Evolutionary conservation across 1,140 invertebrate species (phyloP), one percentile per base, ranked within the genome.

Genomic region (Drosophila tropicalis): DNA sequence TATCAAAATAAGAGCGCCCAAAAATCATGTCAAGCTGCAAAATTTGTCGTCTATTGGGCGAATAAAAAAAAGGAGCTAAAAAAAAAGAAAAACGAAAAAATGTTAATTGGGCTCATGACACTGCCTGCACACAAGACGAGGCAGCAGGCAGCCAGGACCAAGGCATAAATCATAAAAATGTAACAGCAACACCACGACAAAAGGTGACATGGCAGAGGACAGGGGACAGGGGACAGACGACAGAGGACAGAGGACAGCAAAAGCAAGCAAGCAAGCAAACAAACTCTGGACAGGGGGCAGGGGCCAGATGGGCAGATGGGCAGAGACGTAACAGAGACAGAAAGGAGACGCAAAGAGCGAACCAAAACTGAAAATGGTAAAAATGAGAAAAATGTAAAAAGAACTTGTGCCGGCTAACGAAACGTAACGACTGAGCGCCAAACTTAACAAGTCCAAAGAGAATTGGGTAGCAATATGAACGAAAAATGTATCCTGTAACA

Each of bases 91-190:
- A 76, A 71, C 51, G 73, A 76, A 64, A 76, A 87, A 87, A 87
- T 87, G 83, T 87, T 87, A 87, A 87, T 87, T 87, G 83, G 83
- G 83, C 79, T 87, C 83, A 72, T 87, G 79, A 87, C 83, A 87
- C 83, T 82, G 79, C 69, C 44, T 22, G 44, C 3, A 51, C 44
- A 51, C 17, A 22, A 19, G 44, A 51, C 44, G 17, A 51, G 19
- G 17, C 17, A 63, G 72, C 17, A 51, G 10, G 17, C 17, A 66
- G 69, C 44, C 17, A 66, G 72, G 67, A 81, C 79, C 44, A 63
- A 75, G 69, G 84, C 82, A 86, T 87, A 87, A 87, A 86, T 86
- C 79, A 86, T 79, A 69, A 87, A 81, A 87, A 87, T 83, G 66
- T 76, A 72, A 70, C 77, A 79, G 79, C 82, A 73, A 74, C 71